phyloP scores from a whole-genome alignment of 2,113 vertebrate genomes.

The Addax nasomaculatus region DNA sequence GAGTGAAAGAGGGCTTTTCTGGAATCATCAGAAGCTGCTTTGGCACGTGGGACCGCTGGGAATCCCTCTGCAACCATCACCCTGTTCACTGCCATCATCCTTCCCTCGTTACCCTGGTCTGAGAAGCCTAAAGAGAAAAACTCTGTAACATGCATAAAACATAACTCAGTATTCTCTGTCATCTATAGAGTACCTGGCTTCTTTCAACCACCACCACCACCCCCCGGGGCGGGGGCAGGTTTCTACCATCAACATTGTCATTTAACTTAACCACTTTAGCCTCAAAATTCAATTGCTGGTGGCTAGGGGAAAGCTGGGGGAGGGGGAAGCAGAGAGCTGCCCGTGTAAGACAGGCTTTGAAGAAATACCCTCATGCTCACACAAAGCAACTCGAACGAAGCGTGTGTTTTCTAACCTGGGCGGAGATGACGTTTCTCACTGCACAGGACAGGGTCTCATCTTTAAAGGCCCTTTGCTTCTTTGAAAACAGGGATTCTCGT shows the following conservation, averaged over 20 bases:
- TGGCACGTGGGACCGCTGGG: neutral
- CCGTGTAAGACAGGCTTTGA: neutral
- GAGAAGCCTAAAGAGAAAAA: neutral
- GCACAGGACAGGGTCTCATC: rapidly evolving
- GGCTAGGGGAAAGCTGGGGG: neutral
- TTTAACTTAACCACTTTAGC: neutral
- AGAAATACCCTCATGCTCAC: neutral
- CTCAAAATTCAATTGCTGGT: neutral
- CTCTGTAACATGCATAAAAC: rapidly evolving
- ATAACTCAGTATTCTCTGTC: neutral
- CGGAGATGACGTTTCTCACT: neutral
- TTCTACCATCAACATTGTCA: neutral
- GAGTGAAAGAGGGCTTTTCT: neutral
- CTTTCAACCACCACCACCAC: neutral
- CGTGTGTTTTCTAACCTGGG: neutral
- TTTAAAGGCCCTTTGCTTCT: neutral
- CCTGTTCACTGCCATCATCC: neutral
- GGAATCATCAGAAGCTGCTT: neutral
- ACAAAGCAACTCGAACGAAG: neutral
- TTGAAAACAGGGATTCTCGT: neutral
- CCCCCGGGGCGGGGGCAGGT: rapidly evolving
- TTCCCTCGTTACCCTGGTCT: neutral
- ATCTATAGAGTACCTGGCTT: neutral
- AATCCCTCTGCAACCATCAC: neutral
- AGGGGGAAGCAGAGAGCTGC: neutral